Conservation (phyloP, 2,888 invertebrate genomes). For the Papilio elwesi region DNA sequence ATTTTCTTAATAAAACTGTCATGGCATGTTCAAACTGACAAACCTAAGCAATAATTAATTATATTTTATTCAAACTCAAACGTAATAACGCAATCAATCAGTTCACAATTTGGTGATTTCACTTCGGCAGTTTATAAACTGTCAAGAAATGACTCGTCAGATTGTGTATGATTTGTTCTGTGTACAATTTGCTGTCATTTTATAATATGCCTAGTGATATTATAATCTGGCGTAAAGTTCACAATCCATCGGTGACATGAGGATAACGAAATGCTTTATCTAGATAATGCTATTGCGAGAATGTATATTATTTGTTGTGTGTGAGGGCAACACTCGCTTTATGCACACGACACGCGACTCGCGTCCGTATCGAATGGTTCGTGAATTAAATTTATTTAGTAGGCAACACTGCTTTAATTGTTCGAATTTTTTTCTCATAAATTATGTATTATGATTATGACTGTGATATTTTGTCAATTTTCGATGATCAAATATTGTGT, state of each 20-base stretch:
- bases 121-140: background rate
- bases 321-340: conserved; percentile 37
- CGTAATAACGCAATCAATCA: background rate
- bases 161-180: background rate
- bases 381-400: conserved; percentile 33
- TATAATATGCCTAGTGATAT: background rate
- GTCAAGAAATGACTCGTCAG: background rate
- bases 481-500: conserved; percentile 30
- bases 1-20: background rate
- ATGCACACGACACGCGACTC: conserved; percentile 20
- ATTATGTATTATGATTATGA: conserved; percentile 41
- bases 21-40: background rate
- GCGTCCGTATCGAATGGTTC: conserved; percentile 39
- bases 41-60: background rate
- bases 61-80: background rate
- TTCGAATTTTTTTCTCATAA: conserved; percentile 27
- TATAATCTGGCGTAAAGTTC: background rate
- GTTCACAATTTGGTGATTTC: background rate
- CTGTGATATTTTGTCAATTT: conserved; percentile 42
- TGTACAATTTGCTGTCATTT: background rate
- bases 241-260: background rate
- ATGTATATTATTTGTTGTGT: conserved; percentile 32
- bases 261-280: conserved; percentile 27
- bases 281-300: conserved; percentile 38
- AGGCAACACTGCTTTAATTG: conserved; percentile 40